phyloP scores from a whole-genome alignment of 2,888 invertebrate species.

The Apamea sordens region DNA sequence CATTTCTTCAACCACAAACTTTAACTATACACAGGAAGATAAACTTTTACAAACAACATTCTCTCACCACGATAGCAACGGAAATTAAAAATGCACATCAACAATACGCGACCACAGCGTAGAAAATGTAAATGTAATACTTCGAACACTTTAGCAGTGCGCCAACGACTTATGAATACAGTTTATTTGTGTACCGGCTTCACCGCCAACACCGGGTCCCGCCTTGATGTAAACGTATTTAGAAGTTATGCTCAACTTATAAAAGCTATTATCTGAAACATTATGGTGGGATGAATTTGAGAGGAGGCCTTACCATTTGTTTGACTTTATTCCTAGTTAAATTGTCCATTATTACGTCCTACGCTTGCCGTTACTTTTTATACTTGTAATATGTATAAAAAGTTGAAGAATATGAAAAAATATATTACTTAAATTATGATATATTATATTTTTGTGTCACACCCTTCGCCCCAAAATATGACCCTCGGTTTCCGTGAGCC shows the following conservation, averaged over 20 bases:
- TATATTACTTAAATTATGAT: not conserved
- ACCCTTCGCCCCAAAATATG: constrained; percentile 15
- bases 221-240: constrained; percentile 57
- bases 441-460: not conserved
- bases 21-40: constrained; percentile 36
- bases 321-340: not conserved
- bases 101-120: constrained; percentile 56
- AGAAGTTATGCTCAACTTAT: constrained; percentile 64
- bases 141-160: constrained; percentile 41
- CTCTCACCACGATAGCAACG: constrained; percentile 47
- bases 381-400: not conserved
- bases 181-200: constrained; percentile 53
- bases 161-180: constrained; percentile 54
- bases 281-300: constrained; percentile 61
- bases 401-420: not conserved
- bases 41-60: constrained; percentile 57
- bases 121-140: constrained; percentile 61
- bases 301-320: constrained; percentile 45
- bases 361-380: not conserved
- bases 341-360: not conserved
- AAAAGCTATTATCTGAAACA: constrained; percentile 70
- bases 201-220: constrained; percentile 28
- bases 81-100: constrained; percentile 66
- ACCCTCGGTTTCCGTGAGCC: not conserved
- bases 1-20: constrained; percentile 38